These are phyloP conservation scores for Ophraella communa DNA, from an alignment of 2,888 invertebrate species.

Conservation along the genomic window DNA sequence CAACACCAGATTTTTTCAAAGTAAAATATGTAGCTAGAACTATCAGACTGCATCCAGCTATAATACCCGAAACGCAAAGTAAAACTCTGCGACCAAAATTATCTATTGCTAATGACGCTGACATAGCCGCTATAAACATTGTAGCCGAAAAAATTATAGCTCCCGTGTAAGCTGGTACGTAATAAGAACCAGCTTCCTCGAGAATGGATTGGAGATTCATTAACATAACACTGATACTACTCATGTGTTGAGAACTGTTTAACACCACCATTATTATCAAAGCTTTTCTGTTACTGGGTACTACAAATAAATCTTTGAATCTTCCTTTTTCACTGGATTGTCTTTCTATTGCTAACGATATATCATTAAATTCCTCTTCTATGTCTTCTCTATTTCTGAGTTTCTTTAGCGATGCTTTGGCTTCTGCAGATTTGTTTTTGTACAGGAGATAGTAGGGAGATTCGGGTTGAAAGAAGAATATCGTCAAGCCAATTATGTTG, in stretches of 20 bases:
- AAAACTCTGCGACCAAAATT: slow-evolving; percentile 55
- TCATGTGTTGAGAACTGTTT: slow-evolving; percentile 57
- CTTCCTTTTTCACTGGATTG: slow-evolving; percentile 54
- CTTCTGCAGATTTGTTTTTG: slow-evolving; percentile 51
- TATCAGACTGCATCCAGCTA: slow-evolving; percentile 53
- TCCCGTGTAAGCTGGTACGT: slow-evolving; percentile 49
- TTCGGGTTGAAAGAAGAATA: slow-evolving; percentile 57
- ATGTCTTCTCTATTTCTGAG: slow-evolving; percentile 50
- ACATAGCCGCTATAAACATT: slow-evolving; percentile 54
- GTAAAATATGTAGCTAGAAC: slow-evolving; percentile 55
- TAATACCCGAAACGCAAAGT: slow-evolving; percentile 51
- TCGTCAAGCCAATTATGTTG: slow-evolving; percentile 49
- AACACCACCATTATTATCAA: slow-evolving; percentile 56
- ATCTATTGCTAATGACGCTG: slow-evolving; percentile 55
- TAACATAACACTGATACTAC: slow-evolving; percentile 57
- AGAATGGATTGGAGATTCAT: slow-evolving; percentile 59
- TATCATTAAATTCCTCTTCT: slow-evolving; percentile 54
- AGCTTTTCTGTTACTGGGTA: slow-evolving; percentile 57
- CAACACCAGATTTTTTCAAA: slow-evolving; percentile 48
- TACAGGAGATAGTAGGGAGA: slow-evolving; percentile 56
- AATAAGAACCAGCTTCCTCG: slow-evolving; percentile 52
- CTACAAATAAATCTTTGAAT: slow-evolving; percentile 53
- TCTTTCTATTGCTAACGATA: slow-evolving; percentile 52
- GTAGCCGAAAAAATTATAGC: slow-evolving; percentile 56
- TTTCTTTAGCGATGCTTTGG: slow-evolving; percentile 49